Evolutionary conservation across 2,888 invertebrate genomes (phyloP).

Genomic region (Phyllotreta striolata): DNA sequence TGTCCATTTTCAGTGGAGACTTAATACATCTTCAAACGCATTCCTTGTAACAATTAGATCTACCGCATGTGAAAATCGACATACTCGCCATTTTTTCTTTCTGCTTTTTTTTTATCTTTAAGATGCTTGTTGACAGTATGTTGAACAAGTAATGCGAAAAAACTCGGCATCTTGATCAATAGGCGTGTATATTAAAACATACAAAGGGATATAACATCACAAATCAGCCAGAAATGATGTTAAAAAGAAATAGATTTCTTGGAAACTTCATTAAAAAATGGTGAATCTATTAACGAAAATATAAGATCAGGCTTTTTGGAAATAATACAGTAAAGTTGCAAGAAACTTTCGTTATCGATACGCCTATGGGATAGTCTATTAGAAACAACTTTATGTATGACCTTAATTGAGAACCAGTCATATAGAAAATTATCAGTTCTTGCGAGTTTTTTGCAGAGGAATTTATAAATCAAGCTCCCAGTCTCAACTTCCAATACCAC

Average conservation of each 20-base stretch:
- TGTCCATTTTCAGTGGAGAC: slow-evolving; percentile 21
- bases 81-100: slow-evolving; percentile 14
- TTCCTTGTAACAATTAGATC: slow-evolving; percentile 30
- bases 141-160: slow-evolving; percentile 23
- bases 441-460: slow-evolving; percentile 18
- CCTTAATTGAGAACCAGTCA: slow-evolving; percentile 33
- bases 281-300: too few species aligned
- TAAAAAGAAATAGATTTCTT: too few species aligned
- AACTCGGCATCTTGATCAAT: slow-evolving; percentile 12
- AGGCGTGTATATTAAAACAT: neutral
- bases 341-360: neutral
- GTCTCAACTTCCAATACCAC: neutral
- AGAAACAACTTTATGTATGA: slow-evolving; percentile 32
- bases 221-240: too few species aligned
- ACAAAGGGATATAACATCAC: too few species aligned
- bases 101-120: slow-evolving; percentile 4
- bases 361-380: slow-evolving; percentile 20
- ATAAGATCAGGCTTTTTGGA: too few species aligned
- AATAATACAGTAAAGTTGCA: neutral
- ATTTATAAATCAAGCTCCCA: slow-evolving; percentile 28
- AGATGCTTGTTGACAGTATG: slow-evolving; percentile 13
- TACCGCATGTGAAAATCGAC: slow-evolving; percentile 29
- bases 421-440: slow-evolving; percentile 33
- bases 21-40: slow-evolving; percentile 27
- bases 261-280: too few species aligned